phyloP scores from a whole-genome alignment of 2,797 vertebrate genomes.

The Anguilla obscura region DNA sequence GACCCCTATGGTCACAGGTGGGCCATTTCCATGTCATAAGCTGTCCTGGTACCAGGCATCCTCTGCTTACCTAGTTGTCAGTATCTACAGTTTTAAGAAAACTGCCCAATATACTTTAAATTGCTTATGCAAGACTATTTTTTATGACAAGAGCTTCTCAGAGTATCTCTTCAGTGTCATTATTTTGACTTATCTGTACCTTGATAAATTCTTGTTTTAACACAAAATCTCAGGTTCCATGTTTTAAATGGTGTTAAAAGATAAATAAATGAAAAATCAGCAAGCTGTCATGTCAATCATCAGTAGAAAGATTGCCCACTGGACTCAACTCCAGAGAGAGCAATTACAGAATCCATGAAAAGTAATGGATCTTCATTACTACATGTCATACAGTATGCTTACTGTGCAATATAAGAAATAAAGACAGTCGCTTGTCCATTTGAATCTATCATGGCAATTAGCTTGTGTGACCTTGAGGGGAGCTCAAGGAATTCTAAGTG shows the following conservation, averaged over 20 bases:
- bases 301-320: not conserved
- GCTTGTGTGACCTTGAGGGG: not conserved
- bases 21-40: no score
- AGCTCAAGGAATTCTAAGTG: not conserved
- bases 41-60: no score
- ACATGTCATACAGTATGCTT: not conserved
- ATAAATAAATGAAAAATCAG: not conserved
- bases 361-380: not conserved
- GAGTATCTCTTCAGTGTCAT: not conserved
- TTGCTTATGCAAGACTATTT: not conserved
- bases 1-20: no score
- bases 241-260: not conserved
- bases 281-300: not conserved
- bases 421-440: not conserved
- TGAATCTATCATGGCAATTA: not conserved
- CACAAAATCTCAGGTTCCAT: not conserved
- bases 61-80: no score
- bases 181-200: not conserved
- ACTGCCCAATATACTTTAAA: not conserved
- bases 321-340: not conserved
- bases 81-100: no score
- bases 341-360: constrained; percentile 6
- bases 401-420: constrained; percentile 10
- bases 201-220: not conserved
- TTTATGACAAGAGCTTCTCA: not conserved